Evolutionary conservation across 2,888 invertebrate species (phyloP), one percentile per base, ranked within the genome.

Genomic region (Lithodes maja): DNA sequence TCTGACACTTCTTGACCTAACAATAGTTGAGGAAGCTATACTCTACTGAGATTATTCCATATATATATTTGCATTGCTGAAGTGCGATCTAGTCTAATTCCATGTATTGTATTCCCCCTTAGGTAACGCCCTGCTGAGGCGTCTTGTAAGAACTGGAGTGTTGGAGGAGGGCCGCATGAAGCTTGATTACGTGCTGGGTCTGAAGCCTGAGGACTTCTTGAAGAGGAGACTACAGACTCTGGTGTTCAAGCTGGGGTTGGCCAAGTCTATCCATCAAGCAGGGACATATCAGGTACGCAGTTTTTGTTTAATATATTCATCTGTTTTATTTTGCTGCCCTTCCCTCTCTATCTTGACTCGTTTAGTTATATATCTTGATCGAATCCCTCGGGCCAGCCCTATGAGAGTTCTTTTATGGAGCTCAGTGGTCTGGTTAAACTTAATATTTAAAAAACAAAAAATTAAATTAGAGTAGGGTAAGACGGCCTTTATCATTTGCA

Each of bases 131-230:
- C 95, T 99, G 86, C 95, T 99, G 93, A 97, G 99, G 95, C 98
- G 99, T 94, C 95, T 99, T 93, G 99, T 99, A 89, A 96, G 99
- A 93, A 98, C 99, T 93, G 99, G 99, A 93, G 99, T 99, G 92
- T 95, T 99, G 94, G 98, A 99, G 93, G 99, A 99, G 94, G 96
- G 96, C 93, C 96, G 98, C 93, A 99, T 99, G 99, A 99, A 99
- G 95, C 98, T 99, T 93, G 99, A 99, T 99, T 99, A 99, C 93
- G 99, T 99, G 93, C 96, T 99, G 94, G 99, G 99, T 95, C 95
- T 99, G 93, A 98, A 99, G 95, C 98, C 99, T 93, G 99, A 99
- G 95, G 99, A 99, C 95, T 99, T 99, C 95, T 96, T 99, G 95
- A 99, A 99, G 95, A 96, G 99, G 92, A 97, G 99, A 94, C 96